A percentile compares a stretch with the other conserved stretches of the same genome.
Conservation (phyloP, 2,113 vertebrate species). For the Scolopax mira region DNA sequence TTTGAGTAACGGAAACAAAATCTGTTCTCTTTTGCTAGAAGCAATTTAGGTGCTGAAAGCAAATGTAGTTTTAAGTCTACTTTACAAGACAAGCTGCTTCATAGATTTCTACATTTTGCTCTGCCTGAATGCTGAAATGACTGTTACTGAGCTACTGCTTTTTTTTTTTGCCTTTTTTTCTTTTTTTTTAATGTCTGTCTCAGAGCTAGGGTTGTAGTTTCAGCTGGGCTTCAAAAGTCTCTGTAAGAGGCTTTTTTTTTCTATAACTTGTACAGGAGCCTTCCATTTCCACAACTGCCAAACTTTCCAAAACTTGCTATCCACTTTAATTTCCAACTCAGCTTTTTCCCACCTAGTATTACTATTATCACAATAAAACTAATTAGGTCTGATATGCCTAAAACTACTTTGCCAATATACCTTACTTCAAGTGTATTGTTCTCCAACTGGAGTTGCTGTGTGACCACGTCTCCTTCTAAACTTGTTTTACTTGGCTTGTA, state of each 20-base stretch:
- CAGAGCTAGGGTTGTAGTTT: neutral
- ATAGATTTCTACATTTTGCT: neutral
- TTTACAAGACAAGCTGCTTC: neutral
- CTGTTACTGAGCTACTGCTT: neutral
- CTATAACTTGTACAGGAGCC: neutral
- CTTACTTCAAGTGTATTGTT: constrained; percentile 3
- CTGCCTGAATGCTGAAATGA: neutral
- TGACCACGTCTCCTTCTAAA: neutral
- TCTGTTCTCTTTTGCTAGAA: neutral
- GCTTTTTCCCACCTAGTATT: neutral
- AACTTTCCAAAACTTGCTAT: neutral
- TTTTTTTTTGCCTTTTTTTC: no score
- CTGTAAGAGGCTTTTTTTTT: neutral
- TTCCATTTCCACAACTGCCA: neutral
- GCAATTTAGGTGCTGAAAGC: neutral
- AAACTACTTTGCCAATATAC: neutral
- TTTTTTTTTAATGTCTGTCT: neutral
- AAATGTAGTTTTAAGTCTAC: neutral
- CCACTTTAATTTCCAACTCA: neutral
- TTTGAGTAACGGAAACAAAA: neutral
- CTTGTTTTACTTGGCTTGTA: constrained; percentile 38
- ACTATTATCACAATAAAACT: neutral
- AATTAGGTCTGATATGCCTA: neutral
- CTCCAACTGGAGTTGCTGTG: neutral
- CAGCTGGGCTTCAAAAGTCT: neutral